Base-by-base conservation (phyloP, 1,140 invertebrate species). In the Drosophila azteca region DNA sequence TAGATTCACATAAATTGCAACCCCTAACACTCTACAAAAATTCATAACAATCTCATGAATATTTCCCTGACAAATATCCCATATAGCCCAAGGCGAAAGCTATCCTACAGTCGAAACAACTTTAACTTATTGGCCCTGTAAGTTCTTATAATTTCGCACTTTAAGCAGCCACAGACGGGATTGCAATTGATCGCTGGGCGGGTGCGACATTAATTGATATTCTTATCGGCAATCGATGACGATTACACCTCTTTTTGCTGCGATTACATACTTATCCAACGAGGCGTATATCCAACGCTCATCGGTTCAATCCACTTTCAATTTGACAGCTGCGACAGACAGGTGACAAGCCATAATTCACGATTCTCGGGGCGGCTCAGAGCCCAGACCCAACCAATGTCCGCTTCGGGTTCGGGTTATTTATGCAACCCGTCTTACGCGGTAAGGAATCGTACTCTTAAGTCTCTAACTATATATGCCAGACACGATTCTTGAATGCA, bases 331-430 rank as follows among this genome's bases (percentile, higher is more conserved):
- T 65, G 59, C 84, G 82, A 90, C 90, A 90, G 90, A 90, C 90
- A 90, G 85, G 89, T 90, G 90, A 90, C 90, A 90, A 91, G 54
- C 87, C 87, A 90, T 90, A 90, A 90, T 82, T 90, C 80, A 90
- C 70, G 61, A 63, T 67, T 63, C 55, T 35, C 31, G 31, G 9
- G 31, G 31, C 31, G 31, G 31, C 31, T 35, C 31, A 39, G 35
- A 39, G 9, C 29, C 51, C 41, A 50, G 62, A 66, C 79, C 88
- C 71, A 77, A 59, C 53, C 43, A 51, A 79, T 77, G 77, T 90
- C 88, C 81, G 72, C 83, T 89, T 88, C 68, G 35, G 35, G 35
- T 39, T 39, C 35, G 35, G 35, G 67, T 77, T 87, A 78, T 85
- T 77, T 81, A 85, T 85, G 81, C 81, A 77, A 77, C 66, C 43